Conservation (phyloP, 2,888 invertebrate genomes). For the Dioctria linearis region DNA sequence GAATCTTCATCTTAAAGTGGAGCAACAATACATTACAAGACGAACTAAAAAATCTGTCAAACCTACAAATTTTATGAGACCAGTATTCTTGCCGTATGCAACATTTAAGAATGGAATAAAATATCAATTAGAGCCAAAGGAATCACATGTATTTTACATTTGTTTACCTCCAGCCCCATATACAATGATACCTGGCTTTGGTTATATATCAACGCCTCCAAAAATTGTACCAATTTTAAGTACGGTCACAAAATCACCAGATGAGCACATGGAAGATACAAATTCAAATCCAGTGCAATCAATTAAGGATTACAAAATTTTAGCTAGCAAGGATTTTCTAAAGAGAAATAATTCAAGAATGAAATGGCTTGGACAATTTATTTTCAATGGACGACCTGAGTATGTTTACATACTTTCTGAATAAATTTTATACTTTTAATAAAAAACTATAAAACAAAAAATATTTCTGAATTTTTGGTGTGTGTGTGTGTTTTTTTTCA, state of each 20-base stretch:
- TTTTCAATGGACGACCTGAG: not conserved
- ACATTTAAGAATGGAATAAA: not conserved
- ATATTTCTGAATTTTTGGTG: no score
- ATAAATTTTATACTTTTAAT: no score
- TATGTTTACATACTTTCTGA: not conserved
- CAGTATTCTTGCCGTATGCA: no score
- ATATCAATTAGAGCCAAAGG: not conserved
- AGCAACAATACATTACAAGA: not conserved
- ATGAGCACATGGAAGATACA: not conserved
- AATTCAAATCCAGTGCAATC: not conserved
- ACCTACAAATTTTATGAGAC: no score
- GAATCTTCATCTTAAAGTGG: not conserved
- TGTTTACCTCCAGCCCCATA: constrained; percentile 85
- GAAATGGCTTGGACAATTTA: not conserved
- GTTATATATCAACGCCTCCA: constrained; percentile 84
- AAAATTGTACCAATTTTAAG: constrained; percentile 53
- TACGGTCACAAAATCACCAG: not conserved
- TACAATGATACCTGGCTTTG: constrained; percentile 87
- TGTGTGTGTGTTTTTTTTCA: no score
- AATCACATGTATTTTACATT: constrained; percentile 25
- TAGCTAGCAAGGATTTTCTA: not conserved
- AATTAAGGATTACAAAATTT: constrained; percentile 13
- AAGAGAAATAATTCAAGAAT: not conserved
- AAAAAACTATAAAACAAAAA: no score
- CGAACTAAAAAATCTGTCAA: no score